Base-by-base conservation (phyloP, 2,888 invertebrate species). In the Aphrophora alni region DNA sequence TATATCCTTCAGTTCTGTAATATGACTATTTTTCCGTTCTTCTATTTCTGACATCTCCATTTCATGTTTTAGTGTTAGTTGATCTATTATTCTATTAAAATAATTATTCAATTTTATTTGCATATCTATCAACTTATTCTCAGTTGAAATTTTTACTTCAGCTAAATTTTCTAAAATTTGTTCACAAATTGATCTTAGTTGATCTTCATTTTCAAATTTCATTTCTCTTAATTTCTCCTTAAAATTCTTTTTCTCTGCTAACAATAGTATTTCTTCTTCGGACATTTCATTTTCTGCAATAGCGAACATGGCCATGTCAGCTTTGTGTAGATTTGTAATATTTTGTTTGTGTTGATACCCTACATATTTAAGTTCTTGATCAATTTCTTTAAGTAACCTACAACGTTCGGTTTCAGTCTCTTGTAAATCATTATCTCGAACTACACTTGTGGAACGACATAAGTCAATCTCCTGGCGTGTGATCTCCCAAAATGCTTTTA, bases 21-120 rank as follows among this genome's bases (percentile, higher is more conserved):
- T 68, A 74, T 79, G 78, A n/a, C 28, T n/a, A 27, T 79, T 79
- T 38, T 79, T 79, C 12, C 78, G 73, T 74, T 79, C 78, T 68
- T 79, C 78, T 59, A 79, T 1, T 38, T 79, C 78, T 8, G 74
- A 59, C 74, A 74, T 74, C 33, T 79, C 78, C 78, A 79, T 79
- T 28, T 74, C 74, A 38, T 79, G 78, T 38, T 73, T 79, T 4
- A 79, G 38, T 17, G 38, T 79, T 27, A 74, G n/a, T 21, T 74
- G 73, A 1, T 79, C 74, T 14, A 73, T 74, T 38, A 68, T 68
- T 3, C 68, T 72, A 3, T 72, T 12, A n/a, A 79, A 73, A 10
- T 59, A 33, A 24, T 69, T 74, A 27, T 38, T 79, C 27, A 74
- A 73, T 24, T 68, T 74, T 59, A 68, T 28, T 73, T 79, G 73